Percentiles rank a stretch among this genome's conserved stretches.
These are phyloP conservation scores for Sebastes dallii DNA, from an alignment of 2,797 vertebrate genomes.

Conservation along the genomic window DNA sequence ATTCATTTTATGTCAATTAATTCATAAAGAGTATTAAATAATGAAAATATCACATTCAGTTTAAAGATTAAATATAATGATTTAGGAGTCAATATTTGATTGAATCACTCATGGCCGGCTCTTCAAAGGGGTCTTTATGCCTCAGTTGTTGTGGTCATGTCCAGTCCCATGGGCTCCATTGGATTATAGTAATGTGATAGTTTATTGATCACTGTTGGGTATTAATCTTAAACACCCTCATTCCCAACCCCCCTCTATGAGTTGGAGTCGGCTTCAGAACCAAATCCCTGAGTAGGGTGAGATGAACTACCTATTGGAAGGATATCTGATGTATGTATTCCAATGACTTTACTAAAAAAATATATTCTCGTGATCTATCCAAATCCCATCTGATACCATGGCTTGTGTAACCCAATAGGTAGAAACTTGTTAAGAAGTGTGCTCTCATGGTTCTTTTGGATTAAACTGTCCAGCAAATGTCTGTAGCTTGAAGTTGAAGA, in stretches of 20 bases:
- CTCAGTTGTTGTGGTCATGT: not conserved
- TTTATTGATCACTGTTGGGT: slow-evolving; percentile 15
- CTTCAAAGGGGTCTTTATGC: not conserved
- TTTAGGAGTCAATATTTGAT: not conserved
- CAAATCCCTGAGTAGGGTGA: not conserved
- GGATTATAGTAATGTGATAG: slow-evolving; percentile 9
- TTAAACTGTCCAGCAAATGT: not conserved
- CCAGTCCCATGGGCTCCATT: not conserved
- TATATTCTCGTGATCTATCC: not conserved
- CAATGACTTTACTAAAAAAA: not conserved
- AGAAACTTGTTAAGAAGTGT: not conserved
- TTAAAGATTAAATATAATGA: not conserved
- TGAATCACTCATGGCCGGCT: not conserved
- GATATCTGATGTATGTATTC: not conserved
- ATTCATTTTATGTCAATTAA: slow-evolving; percentile 2
- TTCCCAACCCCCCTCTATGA: not conserved
- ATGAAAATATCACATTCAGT: not conserved
- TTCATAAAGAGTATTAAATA: slow-evolving; percentile 1
- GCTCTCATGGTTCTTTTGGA: not conserved
- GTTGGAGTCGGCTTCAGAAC: not conserved
- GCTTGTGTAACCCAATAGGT: not conserved
- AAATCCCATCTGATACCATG: not conserved
- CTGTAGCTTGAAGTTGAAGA: not conserved
- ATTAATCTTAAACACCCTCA: not conserved
- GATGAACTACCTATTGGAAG: not conserved